These are phyloP conservation scores for Limanda limanda DNA, from an alignment of 2,113 vertebrate species.

Conservation along the genomic window DNA sequence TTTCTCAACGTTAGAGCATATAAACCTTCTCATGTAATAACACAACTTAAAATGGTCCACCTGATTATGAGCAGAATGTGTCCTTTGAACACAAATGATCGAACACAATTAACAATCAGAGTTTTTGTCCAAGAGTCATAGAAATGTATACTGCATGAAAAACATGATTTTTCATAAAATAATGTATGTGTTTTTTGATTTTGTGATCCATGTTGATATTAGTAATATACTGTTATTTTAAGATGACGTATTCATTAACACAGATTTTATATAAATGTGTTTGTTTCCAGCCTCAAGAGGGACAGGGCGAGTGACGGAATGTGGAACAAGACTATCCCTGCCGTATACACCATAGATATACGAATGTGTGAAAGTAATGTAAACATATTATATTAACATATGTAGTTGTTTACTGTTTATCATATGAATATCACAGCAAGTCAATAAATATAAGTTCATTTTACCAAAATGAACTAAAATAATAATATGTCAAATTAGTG, in stretches of 20 bases:
- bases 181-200: too few species aligned
- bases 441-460: too few species aligned
- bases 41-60: too few species aligned
- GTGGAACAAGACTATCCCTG: background rate
- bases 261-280: conserved; percentile 1
- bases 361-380: background rate
- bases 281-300: conserved; percentile 53
- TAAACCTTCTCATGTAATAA: too few species aligned
- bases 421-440: background rate
- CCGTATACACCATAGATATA: background rate
- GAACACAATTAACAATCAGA: too few species aligned
- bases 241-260: background rate
- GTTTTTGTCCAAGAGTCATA: too few species aligned
- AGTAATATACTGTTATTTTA: background rate
- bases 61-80: too few species aligned
- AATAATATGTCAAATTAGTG: too few species aligned
- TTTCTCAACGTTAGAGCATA: too few species aligned
- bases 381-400: background rate
- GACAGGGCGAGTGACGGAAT: conserved; percentile 45
- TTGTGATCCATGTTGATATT: background rate
- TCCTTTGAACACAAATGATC: too few species aligned
- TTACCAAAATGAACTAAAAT: too few species aligned
- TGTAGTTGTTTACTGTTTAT: background rate
- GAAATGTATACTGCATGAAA: background rate
- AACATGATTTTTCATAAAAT: background rate